A percentile compares a stretch with the other conserved stretches of the same genome.
Conservation (phyloP, 2,113 vertebrate genomes). For the Oncorhynchus nerka region DNA sequence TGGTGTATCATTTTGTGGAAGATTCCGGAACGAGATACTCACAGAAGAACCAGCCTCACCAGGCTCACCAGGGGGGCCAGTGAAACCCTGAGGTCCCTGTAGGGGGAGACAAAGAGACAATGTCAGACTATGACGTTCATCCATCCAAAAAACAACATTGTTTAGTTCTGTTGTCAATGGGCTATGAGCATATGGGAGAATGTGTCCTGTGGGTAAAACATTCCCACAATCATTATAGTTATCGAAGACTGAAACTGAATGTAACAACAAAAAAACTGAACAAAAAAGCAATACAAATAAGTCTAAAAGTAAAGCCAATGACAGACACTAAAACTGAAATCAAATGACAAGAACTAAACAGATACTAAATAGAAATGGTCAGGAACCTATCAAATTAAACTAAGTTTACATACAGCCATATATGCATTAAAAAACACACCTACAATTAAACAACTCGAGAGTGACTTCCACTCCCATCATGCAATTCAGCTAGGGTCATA, state of each 20-base stretch:
- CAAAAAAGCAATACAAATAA: not conserved
- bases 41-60: conserved; percentile 92
- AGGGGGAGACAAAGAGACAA: conserved; percentile 22
- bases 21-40: conserved; percentile 64
- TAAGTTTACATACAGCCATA: not conserved
- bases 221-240: not conserved
- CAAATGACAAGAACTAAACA: not conserved
- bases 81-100: conserved; percentile 97
- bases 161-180: not conserved
- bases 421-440: too few species aligned
- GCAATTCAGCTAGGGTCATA: not conserved
- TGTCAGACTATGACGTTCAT: not conserved
- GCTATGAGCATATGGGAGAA: not conserved
- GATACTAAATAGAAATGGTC: not conserved
- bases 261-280: not conserved
- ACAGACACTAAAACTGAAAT: not conserved
- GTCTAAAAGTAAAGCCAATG: too few species aligned
- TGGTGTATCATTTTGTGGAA: not conserved
- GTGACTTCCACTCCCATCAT: not conserved
- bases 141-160: not conserved
- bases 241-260: not conserved
- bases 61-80: conserved; percentile 94
- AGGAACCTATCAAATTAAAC: not conserved
- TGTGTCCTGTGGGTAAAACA: not conserved
- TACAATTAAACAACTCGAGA: too few species aligned